A percentile compares a stretch with the other conserved stretches of the same genome.
Evolutionary conservation across 64 coral and sea anemone species (phyloP).

Genomic region (Montipora cactus): DNA sequence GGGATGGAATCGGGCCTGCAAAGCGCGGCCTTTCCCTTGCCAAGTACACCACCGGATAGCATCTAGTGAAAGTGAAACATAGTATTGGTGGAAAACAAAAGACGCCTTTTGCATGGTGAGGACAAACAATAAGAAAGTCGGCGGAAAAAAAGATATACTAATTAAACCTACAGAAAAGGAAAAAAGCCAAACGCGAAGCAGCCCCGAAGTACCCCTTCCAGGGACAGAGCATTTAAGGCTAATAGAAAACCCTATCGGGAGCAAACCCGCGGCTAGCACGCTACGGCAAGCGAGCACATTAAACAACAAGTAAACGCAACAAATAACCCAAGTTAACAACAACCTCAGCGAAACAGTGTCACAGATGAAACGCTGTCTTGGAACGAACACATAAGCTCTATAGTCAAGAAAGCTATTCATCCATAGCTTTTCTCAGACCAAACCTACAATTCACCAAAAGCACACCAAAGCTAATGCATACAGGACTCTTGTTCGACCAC

Average conservation of each 20-base stretch:
- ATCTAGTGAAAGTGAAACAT: neutral
- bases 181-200: slow-evolving; percentile 18
- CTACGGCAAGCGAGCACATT: too few relatives aligned
- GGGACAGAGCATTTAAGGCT: slow-evolving; percentile 17
- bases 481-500: too few relatives aligned
- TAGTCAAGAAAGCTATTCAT: too few relatives aligned
- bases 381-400: too few relatives aligned
- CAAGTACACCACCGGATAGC: neutral
- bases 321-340: too few relatives aligned
- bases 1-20: neutral
- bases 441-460: too few relatives aligned
- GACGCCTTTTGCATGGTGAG: neutral
- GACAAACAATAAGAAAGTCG: neutral
- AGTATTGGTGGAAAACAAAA: neutral
- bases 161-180: neutral
- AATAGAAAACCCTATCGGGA: neutral
- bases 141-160: neutral
- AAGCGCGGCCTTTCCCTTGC: neutral
- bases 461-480: too few relatives aligned
- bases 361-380: too few relatives aligned
- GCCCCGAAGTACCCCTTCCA: slow-evolving; percentile 43
- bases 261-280: neutral
- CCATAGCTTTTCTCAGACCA: too few relatives aligned
- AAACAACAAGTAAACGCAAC: too few relatives aligned
- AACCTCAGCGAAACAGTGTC: too few relatives aligned